These are phyloP conservation scores for Propithecus coquereli DNA, from an alignment of 2,113 vertebrate species.

Conservation along the genomic window DNA sequence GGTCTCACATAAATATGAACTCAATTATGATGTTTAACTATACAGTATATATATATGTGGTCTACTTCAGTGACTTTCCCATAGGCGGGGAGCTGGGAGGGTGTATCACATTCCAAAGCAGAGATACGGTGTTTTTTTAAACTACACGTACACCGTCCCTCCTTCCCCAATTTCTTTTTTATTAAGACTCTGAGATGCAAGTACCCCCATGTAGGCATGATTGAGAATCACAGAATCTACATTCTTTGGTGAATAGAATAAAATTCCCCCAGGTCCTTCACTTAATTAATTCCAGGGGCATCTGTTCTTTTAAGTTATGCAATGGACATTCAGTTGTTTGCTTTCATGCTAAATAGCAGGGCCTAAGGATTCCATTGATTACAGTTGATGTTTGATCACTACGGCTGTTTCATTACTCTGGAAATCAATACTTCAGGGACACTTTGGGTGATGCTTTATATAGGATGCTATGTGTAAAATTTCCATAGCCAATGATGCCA, in stretches of 20 bases:
- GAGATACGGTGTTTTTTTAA: background rate
- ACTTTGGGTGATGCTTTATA: background rate
- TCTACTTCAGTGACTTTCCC: background rate
- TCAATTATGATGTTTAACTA: background rate
- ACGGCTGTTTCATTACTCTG: background rate
- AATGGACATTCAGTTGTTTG: background rate
- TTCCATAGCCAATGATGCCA: background rate
- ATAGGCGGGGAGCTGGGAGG: background rate
- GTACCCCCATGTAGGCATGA: background rate
- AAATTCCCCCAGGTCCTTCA: background rate
- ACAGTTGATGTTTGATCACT: background rate
- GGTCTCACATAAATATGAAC: background rate
- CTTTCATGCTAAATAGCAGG: background rate
- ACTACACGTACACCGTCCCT: background rate
- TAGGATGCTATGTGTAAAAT: background rate
- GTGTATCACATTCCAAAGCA: background rate
- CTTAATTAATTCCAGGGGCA: background rate
- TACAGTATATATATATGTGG: background rate
- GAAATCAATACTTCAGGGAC: slow-evolving; percentile 13
- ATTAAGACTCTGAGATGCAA: background rate
- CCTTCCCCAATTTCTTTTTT: background rate
- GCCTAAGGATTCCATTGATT: background rate
- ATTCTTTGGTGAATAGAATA: background rate
- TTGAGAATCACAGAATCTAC: background rate
- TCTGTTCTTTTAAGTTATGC: background rate